These are phyloP conservation scores for Eupelmus urozonus DNA, from an alignment of 2,888 invertebrate species.

Conservation along the genomic window DNA sequence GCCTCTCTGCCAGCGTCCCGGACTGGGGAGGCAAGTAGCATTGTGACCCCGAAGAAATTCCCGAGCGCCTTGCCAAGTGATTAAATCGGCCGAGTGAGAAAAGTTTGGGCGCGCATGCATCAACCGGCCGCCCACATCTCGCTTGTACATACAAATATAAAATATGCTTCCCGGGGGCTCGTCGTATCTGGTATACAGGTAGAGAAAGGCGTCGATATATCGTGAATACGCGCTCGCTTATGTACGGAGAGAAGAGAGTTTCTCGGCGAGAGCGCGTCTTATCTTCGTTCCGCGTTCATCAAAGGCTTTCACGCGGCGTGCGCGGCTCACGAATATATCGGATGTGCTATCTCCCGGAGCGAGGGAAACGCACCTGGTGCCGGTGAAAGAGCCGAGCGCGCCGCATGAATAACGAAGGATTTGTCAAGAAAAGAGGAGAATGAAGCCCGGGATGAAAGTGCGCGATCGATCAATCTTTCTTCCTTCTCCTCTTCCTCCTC, in stretches of 20 bases:
- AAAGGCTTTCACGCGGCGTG: constrained; percentile 12
- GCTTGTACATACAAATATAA: not conserved
- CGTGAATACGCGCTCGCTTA: not conserved
- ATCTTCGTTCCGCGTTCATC: constrained; percentile 39
- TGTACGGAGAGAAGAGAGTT: not conserved
- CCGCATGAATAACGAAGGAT: constrained; percentile 50
- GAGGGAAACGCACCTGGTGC: constrained; percentile 27
- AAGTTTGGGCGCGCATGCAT: not conserved
- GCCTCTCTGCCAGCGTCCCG: not conserved
- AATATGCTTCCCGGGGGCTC: not conserved
- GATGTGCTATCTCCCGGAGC: constrained; percentile 15
- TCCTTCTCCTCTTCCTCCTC: not conserved
- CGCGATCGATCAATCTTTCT: constrained; percentile 54
- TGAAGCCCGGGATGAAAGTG: constrained; percentile 47
- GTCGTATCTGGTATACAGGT: too few species aligned
- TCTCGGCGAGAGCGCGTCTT: not conserved
- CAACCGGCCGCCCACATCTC: not conserved
- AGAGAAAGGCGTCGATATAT: too few species aligned
- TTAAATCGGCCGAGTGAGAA: constrained; percentile 37
- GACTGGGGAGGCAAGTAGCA: not conserved
- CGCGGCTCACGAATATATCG: not conserved
- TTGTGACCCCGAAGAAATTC: constrained; percentile 31
- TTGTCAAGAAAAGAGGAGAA: constrained; percentile 52
- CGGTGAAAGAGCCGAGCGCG: not conserved
- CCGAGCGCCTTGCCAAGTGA: constrained; percentile 20